Evolutionary conservation across 2,888 invertebrate genomes (phyloP).

Genomic region (Chrysolina americana): DNA sequence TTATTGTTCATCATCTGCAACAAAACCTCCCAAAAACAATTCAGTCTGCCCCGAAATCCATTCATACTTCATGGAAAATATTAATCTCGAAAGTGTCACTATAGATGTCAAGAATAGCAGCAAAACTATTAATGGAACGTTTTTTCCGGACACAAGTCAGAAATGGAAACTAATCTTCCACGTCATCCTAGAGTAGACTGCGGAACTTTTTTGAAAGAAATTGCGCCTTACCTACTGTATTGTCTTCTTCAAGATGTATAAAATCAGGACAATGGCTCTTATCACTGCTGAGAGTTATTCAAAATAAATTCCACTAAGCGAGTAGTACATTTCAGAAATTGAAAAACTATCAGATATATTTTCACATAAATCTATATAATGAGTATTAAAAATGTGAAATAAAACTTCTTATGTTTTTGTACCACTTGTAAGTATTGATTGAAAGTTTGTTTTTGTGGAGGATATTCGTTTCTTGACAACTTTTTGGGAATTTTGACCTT

Average conservation of each 20-base stretch:
- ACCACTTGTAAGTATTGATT: too few species aligned
- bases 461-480: too few species aligned
- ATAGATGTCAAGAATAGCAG: not conserved
- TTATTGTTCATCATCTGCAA: not conserved
- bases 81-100: conserved; percentile 9
- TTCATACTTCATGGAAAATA: not conserved
- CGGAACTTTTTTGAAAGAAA: not conserved
- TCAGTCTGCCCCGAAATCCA: not conserved
- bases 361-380: too few species aligned
- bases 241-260: conserved; percentile 9
- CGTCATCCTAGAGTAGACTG: not conserved
- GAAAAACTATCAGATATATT: too few species aligned
- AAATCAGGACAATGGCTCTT: not conserved
- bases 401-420: too few species aligned
- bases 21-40: not conserved
- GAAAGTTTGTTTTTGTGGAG: too few species aligned
- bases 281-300: not conserved
- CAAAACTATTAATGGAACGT: not conserved
- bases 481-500: too few species aligned
- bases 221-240: not conserved
- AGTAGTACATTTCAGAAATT: too few species aligned
- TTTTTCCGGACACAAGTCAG: not conserved
- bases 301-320: not conserved
- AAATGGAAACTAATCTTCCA: conserved; percentile 6
- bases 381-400: too few species aligned